These are phyloP conservation scores for Xenops minutus DNA, from an alignment of 2,797 vertebrate genomes.

Conservation along the genomic window DNA sequence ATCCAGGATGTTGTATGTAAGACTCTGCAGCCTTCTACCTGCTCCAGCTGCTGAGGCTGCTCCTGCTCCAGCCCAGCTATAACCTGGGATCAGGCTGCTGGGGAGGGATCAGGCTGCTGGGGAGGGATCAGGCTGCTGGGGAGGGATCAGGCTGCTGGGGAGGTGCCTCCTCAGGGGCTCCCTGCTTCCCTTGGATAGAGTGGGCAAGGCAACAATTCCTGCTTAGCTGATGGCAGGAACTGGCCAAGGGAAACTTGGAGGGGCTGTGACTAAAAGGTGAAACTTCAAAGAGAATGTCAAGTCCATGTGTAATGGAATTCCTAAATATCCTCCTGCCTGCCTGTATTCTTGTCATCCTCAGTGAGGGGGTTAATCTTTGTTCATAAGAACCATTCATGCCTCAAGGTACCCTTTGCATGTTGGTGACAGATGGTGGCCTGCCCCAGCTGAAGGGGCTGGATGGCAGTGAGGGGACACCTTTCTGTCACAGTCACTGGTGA, in stretches of 20 bases:
- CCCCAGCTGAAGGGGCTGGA: not conserved
- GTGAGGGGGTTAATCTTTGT: not conserved
- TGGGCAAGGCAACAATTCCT: not conserved
- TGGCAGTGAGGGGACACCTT: not conserved
- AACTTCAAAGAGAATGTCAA: not conserved
- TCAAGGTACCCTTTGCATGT: not conserved
- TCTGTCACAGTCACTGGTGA: not conserved
- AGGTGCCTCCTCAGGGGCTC: not conserved
- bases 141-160: not conserved
- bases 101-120: not conserved
- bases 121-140: not conserved
- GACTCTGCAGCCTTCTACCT: not conserved
- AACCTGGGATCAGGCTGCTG: not conserved
- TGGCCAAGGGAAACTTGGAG: not conserved
- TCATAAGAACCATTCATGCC: not conserved
- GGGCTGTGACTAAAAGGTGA: not conserved
- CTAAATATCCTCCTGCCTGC: not conserved
- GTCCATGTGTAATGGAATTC: not conserved
- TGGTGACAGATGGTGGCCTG: not conserved
- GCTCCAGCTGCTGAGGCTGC: not conserved
- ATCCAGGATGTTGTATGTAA: not conserved
- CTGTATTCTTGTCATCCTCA: not conserved
- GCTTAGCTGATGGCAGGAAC: not conserved
- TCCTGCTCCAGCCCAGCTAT: fast-evolving
- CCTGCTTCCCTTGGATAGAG: not conserved